Conservation (phyloP, 2,888 invertebrate species). For the Ptychoptera albimana region DNA sequence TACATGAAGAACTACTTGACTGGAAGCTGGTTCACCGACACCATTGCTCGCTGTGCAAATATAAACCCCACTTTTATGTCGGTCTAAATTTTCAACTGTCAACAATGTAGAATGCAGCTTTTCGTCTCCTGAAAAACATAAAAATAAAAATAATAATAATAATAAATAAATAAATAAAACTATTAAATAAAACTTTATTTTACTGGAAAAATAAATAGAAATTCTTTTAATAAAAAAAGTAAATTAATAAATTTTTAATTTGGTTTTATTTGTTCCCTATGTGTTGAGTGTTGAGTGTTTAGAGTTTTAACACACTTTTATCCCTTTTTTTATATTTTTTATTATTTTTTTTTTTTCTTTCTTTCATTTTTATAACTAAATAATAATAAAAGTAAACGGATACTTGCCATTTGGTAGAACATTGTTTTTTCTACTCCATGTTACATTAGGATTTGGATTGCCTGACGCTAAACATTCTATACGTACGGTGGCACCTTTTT, state of each 20-base stretch:
- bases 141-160: no score
- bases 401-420: conserved; percentile 31
- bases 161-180: no score
- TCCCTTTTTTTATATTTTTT: no score
- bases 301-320: no score
- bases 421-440: conserved; percentile 46
- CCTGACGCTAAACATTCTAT: conserved; percentile 62
- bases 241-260: no score
- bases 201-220: no score
- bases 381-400: conserved; percentile 5
- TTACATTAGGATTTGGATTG: conserved; percentile 63
- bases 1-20: conserved; percentile 43
- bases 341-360: no score
- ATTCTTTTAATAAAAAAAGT: no score
- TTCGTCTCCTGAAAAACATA: conserved; percentile 36
- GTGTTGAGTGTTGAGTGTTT: no score
- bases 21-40: conserved; percentile 42
- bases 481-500: conserved; percentile 59
- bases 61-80: conserved; percentile 46
- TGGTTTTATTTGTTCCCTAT: no score
- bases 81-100: conserved; percentile 41
- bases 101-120: conserved; percentile 41
- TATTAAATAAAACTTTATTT: no score
- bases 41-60: conserved; percentile 46
- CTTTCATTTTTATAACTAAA: no score